Evolutionary conservation across 2,888 invertebrate genomes (phyloP), one percentile per base, ranked within the genome.

Genomic region (Hedya salicella): DNA sequence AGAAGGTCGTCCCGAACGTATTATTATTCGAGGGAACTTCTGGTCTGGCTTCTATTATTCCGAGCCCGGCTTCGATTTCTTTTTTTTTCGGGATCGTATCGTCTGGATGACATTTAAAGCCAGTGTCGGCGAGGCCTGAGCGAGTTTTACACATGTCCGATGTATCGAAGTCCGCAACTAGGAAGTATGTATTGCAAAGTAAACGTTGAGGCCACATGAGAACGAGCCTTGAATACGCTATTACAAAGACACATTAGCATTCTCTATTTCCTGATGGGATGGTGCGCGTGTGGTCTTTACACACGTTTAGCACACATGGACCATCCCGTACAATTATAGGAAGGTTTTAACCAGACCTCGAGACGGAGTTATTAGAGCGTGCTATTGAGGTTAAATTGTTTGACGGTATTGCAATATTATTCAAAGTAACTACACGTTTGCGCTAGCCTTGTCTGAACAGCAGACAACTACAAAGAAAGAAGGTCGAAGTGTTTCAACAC

Each of bases 161-260:
- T 40, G 70, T 74, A 72, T 73, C 69, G 71, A 71, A 72, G 69
- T 68, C 70, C 66, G 73, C 74, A 77, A 83, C 76, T 82, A 88
- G 86, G 89, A 89, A 89, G 82, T 81, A 73, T 81, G 82, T 81
- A 73, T 81, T 82, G 81, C 81, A 78, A 88, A 86, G 81, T 85
- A 83, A 85, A 83, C 79, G 79, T 78, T 83, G 83, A 89, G 87
- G 88, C 86, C 89, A 83, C 81, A 81, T 79, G 78, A 87, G 87
- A 86, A 85, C 81, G 81, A 83, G 86, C 91, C 92, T 92, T 92
- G 92, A 90, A 89, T 89, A 85, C 80, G 75, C 85, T 86, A 88
- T 78, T 86, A 88, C 88, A 89, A 88, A 90, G 88, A 79, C 87
- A 83, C 84, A 90, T 92, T 91, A 89, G 87, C 89, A 90, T 91